These are phyloP conservation scores for Speoplatyrhinus poulsoni DNA, from an alignment of 2,113 vertebrate genomes.

Conservation along the genomic window DNA sequence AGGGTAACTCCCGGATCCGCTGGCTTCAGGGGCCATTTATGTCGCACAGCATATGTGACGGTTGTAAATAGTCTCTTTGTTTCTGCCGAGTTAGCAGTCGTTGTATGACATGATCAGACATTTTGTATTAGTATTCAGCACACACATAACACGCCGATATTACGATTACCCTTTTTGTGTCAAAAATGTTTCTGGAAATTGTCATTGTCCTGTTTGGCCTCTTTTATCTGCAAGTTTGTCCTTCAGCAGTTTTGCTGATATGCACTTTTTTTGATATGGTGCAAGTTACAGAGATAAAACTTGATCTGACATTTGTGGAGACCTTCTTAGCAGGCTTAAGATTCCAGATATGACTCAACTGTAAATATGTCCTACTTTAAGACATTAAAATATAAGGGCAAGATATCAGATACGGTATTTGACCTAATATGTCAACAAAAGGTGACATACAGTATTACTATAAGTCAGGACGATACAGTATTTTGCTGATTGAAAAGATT, in stretches of 20 bases:
- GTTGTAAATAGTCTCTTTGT: constrained; percentile 13
- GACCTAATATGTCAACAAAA: too few relatives aligned
- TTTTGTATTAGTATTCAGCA: not conserved
- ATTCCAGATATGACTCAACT: not conserved
- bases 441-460: too few relatives aligned
- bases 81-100: not conserved
- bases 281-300: not conserved
- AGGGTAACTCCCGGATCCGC: constrained; percentile 26
- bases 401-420: too few relatives aligned
- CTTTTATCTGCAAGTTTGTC: not conserved
- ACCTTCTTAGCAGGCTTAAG: not conserved
- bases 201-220: not conserved
- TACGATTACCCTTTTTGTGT: not conserved
- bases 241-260: not conserved
- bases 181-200: not conserved
- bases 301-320: not conserved
- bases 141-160: not conserved
- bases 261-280: not conserved
- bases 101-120: not conserved
- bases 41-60: constrained; percentile 16
- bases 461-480: too few relatives aligned
- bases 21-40: constrained; percentile 27
- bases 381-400: constrained; percentile 11
- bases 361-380: not conserved
- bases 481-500: too few relatives aligned